These are phyloP conservation scores for Sogatella furcifera DNA, from an alignment of 1,140 invertebrate genomes.

Conservation along the genomic window DNA sequence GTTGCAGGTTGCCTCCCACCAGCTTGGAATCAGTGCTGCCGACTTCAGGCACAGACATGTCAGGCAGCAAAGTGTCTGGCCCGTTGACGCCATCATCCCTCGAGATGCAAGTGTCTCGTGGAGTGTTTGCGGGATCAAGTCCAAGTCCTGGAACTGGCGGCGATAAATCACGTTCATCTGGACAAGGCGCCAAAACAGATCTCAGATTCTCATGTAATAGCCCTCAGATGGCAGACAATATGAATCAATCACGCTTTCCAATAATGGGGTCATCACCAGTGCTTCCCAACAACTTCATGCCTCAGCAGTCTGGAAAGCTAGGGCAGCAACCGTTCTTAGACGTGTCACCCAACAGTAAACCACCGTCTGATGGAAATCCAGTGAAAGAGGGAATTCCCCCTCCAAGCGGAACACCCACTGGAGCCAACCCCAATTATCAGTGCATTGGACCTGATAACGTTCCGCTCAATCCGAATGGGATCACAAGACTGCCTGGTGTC, in stretches of 20 bases:
- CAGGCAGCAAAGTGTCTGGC: conserved; percentile 13
- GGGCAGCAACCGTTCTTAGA: conserved; percentile 17
- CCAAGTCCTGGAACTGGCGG: conserved; percentile 1
- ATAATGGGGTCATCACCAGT: conserved; percentile 12
- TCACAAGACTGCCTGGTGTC: conserved; percentile 40
- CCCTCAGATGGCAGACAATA: conserved; percentile 6
- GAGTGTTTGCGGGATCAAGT: neutral
- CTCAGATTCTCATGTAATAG: conserved; percentile 10
- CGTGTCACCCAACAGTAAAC: conserved; percentile 13
- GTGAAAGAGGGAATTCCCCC: neutral
- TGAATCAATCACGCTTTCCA: conserved; percentile 9
- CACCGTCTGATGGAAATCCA: neutral
- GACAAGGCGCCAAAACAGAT: conserved; percentile 6
- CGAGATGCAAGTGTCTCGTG: conserved; percentile 8
- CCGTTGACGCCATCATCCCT: conserved; percentile 18
- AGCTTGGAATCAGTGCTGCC: conserved; percentile 17
- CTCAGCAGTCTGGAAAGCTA: conserved; percentile 5
- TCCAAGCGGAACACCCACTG: neutral
- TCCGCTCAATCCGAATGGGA: conserved; percentile 68
- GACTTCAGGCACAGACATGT: conserved; percentile 9
- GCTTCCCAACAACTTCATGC: conserved; percentile 12
- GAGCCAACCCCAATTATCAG: conserved; percentile 15
- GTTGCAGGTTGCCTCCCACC: conserved; percentile 22
- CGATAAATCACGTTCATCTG: conserved; percentile 6
- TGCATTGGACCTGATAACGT: conserved; percentile 52